Percentiles rank a stretch among this genome's conserved stretches.
Conservation (phyloP, 2,113 vertebrate species). For the Nymphicus hollandicus region DNA sequence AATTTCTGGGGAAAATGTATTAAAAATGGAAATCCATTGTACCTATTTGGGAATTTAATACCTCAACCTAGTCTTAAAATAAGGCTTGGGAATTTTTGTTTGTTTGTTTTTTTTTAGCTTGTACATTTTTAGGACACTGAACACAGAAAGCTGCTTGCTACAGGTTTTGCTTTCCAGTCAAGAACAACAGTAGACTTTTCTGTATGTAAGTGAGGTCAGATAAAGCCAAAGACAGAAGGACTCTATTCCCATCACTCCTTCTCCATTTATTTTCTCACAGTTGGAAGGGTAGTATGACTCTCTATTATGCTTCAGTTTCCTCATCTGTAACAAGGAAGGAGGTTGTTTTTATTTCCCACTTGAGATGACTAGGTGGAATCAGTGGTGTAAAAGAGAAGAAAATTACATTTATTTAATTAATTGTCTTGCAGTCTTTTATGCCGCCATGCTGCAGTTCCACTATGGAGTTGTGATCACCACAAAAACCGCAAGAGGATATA, state of each 20-base stretch:
- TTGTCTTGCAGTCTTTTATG: conserved; percentile 44
- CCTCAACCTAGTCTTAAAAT: background rate
- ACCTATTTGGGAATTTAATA: background rate
- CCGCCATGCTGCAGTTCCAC: background rate
- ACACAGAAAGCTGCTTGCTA: background rate
- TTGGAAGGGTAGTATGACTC: background rate
- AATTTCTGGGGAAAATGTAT: background rate
- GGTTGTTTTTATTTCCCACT: background rate
- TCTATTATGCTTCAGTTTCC: background rate
- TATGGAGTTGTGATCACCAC: conserved; percentile 9
- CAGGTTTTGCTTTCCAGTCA: background rate
- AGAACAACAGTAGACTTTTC: background rate
- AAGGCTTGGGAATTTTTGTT: background rate
- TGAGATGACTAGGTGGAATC: background rate
- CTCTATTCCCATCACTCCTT: background rate
- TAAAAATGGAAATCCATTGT: background rate
- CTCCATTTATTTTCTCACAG: background rate
- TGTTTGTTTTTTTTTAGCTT: rapidly evolving
- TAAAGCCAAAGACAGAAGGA: background rate
- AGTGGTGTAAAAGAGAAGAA: background rate
- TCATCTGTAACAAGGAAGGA: background rate
- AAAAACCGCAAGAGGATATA: conserved; percentile 46
- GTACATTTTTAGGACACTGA: background rate
- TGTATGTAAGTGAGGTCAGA: background rate
- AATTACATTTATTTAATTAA: conserved; percentile 27